Evolutionary conservation across 2,888 invertebrate species (phyloP), one percentile per base, ranked within the genome.

Genomic region (Tetramorium bicarinatum): DNA sequence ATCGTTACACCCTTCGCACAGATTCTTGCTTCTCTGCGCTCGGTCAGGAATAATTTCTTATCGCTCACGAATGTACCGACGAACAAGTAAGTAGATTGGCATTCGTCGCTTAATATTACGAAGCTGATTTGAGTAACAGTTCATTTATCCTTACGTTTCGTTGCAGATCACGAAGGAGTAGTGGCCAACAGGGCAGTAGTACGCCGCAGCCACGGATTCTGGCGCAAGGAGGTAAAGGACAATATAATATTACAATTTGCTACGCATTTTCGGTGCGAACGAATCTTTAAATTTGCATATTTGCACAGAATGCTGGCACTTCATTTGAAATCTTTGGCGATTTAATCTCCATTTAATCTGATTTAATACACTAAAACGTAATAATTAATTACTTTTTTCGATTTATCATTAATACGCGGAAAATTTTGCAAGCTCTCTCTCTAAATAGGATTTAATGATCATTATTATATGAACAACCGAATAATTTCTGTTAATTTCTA

Each of bases 1-100:
- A 99, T 99, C 95, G 99, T 99, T 95, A 99, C 99, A 93, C 99
- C 99, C 93, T 99, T 99, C 96, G 99, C 99, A 95, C 99, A 99
- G 97, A 98, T 99, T 95, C 97, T 99, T 96, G 99, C 99, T 95
- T 99, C 99, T 96, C 97, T 99, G 95, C 98, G 99, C 95, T 99
- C 99, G 95, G 99, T 99, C 93, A 97, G 99, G 95, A 99, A 98
- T 96, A 99, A 99, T 96, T 99, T 99, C 96, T 97, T 99, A 95
- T 97, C 97, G 95, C 98, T 99, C 96, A 99, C 99, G 95, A 99
- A 99, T 96, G 98, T 98, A 95, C 97, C 97, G 93, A 96, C 96
- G 89, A 96, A 96, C 95, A 97, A 98, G 98, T 98, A 96, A 98
- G 98, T 97, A 83, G 34, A 86, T 54, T 38, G 34, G 52, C 13